A percentile compares a stretch with the other conserved stretches of the same genome.
phyloP scores from a whole-genome alignment of 2,888 invertebrate species.

The Gryllus longicercus region DNA sequence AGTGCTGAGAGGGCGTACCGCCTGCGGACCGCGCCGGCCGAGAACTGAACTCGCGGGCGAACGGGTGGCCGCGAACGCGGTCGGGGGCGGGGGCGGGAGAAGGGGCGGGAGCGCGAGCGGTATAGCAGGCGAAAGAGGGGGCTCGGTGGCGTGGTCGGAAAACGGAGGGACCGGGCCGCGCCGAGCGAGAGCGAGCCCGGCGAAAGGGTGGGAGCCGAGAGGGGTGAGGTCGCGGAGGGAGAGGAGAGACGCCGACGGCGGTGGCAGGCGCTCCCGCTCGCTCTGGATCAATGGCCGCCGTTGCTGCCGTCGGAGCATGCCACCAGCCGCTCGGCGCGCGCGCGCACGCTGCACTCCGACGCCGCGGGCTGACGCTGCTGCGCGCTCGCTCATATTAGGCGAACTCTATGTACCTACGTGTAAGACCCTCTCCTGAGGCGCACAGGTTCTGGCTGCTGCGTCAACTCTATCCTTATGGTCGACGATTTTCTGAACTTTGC shows the following conservation, averaged over 20 bases:
- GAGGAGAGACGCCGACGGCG: neutral
- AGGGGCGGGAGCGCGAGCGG: neutral
- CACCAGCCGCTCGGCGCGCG: no score
- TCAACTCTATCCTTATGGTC: no score
- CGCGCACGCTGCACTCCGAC: no score
- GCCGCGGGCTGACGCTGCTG: no score
- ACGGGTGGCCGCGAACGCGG: neutral
- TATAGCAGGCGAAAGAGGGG: neutral
- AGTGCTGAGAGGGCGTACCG: neutral
- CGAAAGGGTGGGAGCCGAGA: neutral
- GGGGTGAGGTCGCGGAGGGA: neutral
- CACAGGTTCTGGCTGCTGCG: no score
- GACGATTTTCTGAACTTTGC: no score
- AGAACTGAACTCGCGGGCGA: neutral
- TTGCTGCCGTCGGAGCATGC: no score
- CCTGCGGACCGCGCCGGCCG: neutral
- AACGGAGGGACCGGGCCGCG: neutral
- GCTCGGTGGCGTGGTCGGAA: neutral
- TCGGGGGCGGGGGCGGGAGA: neutral
- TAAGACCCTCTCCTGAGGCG: no score
- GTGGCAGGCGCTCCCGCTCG: conserved; percentile 26
- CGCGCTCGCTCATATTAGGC: no score
- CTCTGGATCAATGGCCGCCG: conserved; percentile 24
- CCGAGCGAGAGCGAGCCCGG: neutral
- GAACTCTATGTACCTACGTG: no score